These are phyloP conservation scores for Rosalia funebris DNA, from an alignment of 2,888 invertebrate species.

Conservation along the genomic window DNA sequence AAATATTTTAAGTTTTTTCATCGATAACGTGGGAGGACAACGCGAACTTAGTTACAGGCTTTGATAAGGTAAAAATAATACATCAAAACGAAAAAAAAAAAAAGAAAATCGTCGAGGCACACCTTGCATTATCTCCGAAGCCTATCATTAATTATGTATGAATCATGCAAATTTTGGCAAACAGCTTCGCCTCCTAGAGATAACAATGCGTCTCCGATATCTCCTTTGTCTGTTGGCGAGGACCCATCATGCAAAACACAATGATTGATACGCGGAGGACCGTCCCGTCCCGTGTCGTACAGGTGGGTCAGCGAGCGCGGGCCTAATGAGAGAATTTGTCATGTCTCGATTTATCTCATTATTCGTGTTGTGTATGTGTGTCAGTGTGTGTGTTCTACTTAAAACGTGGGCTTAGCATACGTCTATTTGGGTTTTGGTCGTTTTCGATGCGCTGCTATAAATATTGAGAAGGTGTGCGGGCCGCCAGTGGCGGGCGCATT, in stretches of 20 bases:
- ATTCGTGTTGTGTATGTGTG: constrained; percentile 10
- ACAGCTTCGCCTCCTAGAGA: constrained; percentile 8
- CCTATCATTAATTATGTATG: constrained; percentile 20
- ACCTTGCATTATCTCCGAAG: background rate
- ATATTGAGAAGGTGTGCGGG: constrained; percentile 43
- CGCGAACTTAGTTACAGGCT: background rate
- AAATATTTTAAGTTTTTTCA: too few relatives aligned
- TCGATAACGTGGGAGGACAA: background rate
- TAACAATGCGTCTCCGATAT: constrained; percentile 12
- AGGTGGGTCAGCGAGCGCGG: constrained; percentile 18
- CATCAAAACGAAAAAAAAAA: background rate
- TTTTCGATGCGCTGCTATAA: constrained; percentile 38
- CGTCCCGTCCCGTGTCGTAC: constrained; percentile 19
- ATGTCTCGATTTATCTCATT: constrained; percentile 20
- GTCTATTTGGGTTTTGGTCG: constrained; percentile 25
- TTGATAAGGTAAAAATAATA: background rate
- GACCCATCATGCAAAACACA: constrained; percentile 12
- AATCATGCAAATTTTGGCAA: constrained; percentile 21
- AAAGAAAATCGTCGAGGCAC: background rate
- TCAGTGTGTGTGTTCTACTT: constrained; percentile 23
- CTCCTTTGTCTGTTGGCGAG: constrained; percentile 12
- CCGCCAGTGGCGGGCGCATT: constrained; percentile 29
- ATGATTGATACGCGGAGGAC: constrained; percentile 6
- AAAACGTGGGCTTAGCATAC: constrained; percentile 10
- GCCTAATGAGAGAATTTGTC: constrained; percentile 27